These are phyloP conservation scores for Pachyseris speciosa DNA, from an alignment of 64 coral and sea anemone species.

Conservation along the genomic window DNA sequence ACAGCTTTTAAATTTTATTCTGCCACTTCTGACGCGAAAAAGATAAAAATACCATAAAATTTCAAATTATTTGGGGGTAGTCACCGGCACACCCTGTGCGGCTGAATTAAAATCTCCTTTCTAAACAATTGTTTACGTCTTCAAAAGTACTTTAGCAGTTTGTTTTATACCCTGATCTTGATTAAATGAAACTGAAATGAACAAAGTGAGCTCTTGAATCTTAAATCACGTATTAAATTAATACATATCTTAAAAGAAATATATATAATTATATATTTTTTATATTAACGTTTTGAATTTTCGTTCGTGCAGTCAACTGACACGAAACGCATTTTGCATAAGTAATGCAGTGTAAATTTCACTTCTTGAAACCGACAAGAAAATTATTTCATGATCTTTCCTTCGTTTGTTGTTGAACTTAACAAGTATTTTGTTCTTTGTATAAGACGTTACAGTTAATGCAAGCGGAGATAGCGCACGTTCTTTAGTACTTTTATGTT, in stretches of 20 bases:
- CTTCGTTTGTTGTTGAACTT: not conserved
- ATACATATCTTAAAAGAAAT: not conserved
- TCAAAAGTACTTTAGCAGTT: not conserved
- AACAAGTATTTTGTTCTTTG: not conserved
- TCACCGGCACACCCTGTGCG: slow-evolving; percentile 38
- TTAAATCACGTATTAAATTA: not conserved
- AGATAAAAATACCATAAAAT: not conserved
- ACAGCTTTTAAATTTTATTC: not conserved
- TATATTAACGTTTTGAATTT: not conserved
- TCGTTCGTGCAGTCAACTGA: not conserved
- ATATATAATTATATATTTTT: not conserved
- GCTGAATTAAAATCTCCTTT: not conserved
- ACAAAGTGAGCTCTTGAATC: not conserved
- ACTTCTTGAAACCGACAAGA: not conserved
- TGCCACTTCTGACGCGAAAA: not conserved
- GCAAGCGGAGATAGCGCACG: too few species aligned
- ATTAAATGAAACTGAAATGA: not conserved
- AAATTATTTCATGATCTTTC: not conserved
- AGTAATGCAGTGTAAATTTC: not conserved
- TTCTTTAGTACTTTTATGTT: too few species aligned
- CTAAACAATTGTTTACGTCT: slow-evolving; percentile 10
- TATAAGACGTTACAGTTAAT: too few species aligned
- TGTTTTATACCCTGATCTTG: not conserved
- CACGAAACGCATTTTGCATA: slow-evolving; percentile 36
- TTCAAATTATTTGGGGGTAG: not conserved